A percentile compares a stretch with the other conserved stretches of the same genome.
Conservation (phyloP, 2,797 vertebrate species). For the Aotus griseimembra region DNA sequence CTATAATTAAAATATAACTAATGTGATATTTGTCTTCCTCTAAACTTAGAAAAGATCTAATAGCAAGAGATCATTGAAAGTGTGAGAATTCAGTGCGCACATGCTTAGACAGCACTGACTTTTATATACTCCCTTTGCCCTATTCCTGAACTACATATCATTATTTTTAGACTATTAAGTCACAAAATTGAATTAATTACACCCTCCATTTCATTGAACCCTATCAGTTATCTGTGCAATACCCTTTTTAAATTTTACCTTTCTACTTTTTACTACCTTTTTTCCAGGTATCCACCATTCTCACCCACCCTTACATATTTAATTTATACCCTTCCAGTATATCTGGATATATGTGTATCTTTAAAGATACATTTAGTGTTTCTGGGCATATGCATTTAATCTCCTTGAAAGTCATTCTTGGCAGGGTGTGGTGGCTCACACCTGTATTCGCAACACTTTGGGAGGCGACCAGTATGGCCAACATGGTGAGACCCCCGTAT, state of each 20-base stretch:
- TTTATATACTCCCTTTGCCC: neutral
- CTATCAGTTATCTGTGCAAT: neutral
- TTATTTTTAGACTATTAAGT: neutral
- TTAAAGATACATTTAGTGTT: neutral
- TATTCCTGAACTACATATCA: neutral
- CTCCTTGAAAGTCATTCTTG: neutral
- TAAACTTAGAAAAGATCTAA: neutral
- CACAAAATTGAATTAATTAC: neutral
- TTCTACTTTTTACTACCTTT: neutral
- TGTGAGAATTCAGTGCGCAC: neutral
- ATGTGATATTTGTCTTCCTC: neutral
- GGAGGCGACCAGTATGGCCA: too few relatives aligned
- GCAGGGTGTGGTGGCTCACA: too few relatives aligned
- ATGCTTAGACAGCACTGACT: neutral
- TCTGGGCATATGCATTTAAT: neutral
- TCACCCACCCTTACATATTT: neutral
- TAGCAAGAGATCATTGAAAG: neutral
- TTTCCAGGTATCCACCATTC: neutral
- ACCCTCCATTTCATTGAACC: neutral
- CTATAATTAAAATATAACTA: neutral
- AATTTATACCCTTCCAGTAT: neutral
- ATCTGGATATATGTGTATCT: neutral
- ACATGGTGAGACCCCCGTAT: too few relatives aligned
- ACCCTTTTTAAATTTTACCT: neutral
- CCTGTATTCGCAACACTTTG: too few relatives aligned